Conservation (phyloP, 2,113 vertebrate genomes). For the Oenanthe oenanthe region DNA sequence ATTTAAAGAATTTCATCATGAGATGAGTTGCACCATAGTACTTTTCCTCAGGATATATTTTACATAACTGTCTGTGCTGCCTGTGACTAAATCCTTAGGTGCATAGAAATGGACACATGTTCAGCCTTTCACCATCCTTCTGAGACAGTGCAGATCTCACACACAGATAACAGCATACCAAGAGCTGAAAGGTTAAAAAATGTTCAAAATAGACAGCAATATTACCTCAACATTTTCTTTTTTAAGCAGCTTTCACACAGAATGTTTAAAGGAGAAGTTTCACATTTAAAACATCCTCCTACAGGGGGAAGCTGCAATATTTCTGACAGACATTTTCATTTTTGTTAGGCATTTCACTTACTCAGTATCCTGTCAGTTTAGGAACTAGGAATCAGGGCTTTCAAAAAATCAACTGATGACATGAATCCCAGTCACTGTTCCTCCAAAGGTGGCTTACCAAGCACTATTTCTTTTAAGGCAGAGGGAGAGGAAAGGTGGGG, state of each 20-base stretch:
- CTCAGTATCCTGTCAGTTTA: neutral
- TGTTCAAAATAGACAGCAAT: neutral
- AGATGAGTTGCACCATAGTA: neutral
- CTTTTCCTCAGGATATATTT: constrained; percentile 1
- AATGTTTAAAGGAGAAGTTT: neutral
- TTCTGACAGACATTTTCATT: constrained; percentile 13
- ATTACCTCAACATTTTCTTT: neutral
- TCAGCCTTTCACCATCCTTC: neutral
- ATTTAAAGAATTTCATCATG: neutral
- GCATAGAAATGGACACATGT: neutral
- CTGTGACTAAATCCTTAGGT: neutral
- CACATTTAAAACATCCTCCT: constrained; percentile 26
- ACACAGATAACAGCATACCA: neutral
- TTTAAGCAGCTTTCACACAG: neutral
- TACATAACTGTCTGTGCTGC: constrained; percentile 2
- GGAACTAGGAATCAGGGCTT: neutral
- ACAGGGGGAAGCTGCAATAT: neutral
- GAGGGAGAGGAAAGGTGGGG: accelerated
- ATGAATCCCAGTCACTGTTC: neutral
- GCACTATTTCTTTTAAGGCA: neutral
- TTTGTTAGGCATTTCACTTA: neutral
- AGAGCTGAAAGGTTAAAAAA: neutral
- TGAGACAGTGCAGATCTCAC: neutral
- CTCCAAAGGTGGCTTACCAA: neutral
- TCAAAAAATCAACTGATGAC: neutral